Percentiles rank a stretch among this genome's conserved stretches.
Conservation (phyloP, 2,113 vertebrate genomes). For the Pionites leucogaster region DNA sequence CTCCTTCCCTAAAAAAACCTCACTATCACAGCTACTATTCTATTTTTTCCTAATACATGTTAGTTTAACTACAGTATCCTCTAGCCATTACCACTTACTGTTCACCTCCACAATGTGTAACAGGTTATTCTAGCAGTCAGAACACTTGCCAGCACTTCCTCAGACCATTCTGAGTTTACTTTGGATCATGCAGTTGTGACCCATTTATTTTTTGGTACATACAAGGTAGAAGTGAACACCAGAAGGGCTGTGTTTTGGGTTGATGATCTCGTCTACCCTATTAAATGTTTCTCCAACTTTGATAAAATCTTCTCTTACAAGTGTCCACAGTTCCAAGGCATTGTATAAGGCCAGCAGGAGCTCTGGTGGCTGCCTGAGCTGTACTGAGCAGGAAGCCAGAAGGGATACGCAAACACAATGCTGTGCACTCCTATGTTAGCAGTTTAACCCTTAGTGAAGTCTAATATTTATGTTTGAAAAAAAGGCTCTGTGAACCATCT, state of each 20-base stretch:
- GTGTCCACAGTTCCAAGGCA: neutral
- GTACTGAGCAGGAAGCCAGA: neutral
- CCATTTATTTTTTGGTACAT: neutral
- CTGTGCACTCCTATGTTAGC: neutral
- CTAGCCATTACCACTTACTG: neutral
- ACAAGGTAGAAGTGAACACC: rapidly evolving
- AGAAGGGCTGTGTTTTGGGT: neutral
- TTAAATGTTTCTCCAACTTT: neutral
- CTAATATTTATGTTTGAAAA: neutral
- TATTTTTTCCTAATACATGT: neutral
- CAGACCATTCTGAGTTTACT: rapidly evolving
- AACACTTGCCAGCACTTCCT: neutral
- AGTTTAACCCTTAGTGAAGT: neutral
- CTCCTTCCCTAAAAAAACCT: neutral
- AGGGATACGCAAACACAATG: neutral
- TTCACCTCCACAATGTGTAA: neutral
- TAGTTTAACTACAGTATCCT: neutral
- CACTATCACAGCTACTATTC: neutral
- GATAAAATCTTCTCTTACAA: neutral
- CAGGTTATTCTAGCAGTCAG: neutral
- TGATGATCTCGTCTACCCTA: neutral
- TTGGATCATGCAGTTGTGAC: neutral
- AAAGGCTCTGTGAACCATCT: neutral
- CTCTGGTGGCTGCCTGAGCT: neutral
- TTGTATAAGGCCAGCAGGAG: neutral